These are phyloP conservation scores for Margaritifera margaritifera DNA, from an alignment of 2,888 invertebrate species.

Conservation along the genomic window DNA sequence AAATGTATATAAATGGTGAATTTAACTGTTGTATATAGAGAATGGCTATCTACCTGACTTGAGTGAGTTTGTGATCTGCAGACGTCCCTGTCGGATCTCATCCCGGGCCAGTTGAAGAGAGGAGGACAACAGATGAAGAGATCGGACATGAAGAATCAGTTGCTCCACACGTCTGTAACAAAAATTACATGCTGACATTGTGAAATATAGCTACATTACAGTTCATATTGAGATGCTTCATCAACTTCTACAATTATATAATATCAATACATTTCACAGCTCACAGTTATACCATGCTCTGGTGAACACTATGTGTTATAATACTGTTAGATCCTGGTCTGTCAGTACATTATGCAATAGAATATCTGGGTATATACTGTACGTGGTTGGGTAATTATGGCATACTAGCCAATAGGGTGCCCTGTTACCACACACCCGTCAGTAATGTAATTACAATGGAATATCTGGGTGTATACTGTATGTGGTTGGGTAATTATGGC, in stretches of 20 bases:
- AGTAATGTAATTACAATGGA: too few relatives aligned
- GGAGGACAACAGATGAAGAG: constrained; percentile 94
- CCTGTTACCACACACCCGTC: too few relatives aligned
- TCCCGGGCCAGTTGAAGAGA: constrained; percentile 89
- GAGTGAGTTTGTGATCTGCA: constrained; percentile 93
- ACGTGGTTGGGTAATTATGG: too few relatives aligned
- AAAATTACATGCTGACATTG: not conserved
- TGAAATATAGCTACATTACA: too few relatives aligned
- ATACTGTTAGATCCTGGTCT: too few relatives aligned
- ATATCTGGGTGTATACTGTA: too few relatives aligned
- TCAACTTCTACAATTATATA: not conserved
- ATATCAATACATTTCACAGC: not conserved
- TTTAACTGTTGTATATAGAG: not conserved
- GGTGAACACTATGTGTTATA: too few relatives aligned
- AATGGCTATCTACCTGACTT: constrained; percentile 82
- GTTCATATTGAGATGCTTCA: not conserved
- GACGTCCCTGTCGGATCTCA: constrained; percentile 86
- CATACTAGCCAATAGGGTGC: too few relatives aligned
- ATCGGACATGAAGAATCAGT: constrained; percentile 89
- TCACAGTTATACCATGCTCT: too few relatives aligned
- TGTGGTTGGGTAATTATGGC: too few relatives aligned
- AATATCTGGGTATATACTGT: too few relatives aligned
- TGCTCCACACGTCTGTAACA: constrained; percentile 80
- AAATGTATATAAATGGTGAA: not conserved
- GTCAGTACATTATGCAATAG: too few relatives aligned